Conservation (phyloP, 2,888 invertebrate species). For the Aphelenchoides bicaudatus region DNA sequence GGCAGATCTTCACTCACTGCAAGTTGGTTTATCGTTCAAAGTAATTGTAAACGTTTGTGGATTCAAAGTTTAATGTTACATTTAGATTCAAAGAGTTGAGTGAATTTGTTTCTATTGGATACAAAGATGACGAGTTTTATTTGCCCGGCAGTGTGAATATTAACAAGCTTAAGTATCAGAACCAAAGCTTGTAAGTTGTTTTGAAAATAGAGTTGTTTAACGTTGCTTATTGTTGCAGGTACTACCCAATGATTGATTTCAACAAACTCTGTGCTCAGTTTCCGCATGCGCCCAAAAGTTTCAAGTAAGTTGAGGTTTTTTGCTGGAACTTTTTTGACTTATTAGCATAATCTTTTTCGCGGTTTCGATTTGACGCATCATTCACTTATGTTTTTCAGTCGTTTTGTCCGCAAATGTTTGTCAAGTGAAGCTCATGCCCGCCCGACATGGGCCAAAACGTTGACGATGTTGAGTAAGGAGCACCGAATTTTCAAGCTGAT, state of each 20-base stretch:
- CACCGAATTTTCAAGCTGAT: slow-evolving; percentile 4
- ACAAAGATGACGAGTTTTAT: not conserved
- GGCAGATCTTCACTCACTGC: slow-evolving; percentile 11
- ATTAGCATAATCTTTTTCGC: slow-evolving; percentile 13
- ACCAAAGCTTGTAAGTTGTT: not conserved
- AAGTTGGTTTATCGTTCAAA: not conserved
- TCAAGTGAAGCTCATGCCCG: not conserved
- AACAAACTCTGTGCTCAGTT: not conserved
- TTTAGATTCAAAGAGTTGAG: not conserved
- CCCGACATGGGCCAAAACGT: not conserved
- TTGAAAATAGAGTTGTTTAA: no score
- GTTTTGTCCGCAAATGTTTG: not conserved
- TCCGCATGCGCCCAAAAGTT: slow-evolving; percentile 8
- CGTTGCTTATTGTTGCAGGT: no score
- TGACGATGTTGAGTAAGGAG: not conserved
- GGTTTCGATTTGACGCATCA: not conserved
- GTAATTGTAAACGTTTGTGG: not conserved
- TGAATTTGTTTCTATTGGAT: slow-evolving; percentile 2
- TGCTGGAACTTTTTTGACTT: slow-evolving; percentile 1
- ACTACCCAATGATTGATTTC: no score
- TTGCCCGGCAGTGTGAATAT: not conserved
- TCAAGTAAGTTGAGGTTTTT: slow-evolving; percentile 9
- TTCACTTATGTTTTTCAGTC: slow-evolving; percentile 6
- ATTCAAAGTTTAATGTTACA: not conserved
- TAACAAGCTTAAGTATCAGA: not conserved